phyloP scores from a whole-genome alignment of 1,140 invertebrate genomes.

The Phortica variegata region DNA sequence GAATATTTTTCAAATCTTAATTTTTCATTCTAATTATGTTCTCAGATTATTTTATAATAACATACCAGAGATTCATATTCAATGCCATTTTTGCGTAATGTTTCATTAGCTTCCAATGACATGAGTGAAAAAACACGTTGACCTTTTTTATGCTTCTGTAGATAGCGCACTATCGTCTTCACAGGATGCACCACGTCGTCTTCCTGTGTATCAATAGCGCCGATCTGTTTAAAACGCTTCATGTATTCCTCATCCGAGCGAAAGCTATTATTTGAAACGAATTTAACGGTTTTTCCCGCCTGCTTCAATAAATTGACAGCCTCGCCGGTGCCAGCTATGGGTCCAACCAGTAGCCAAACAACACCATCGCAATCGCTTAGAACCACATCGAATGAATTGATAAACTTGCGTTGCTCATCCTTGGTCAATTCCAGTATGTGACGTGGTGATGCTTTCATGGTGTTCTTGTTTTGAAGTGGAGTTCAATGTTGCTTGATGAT shows the following conservation, averaged over 20 bases:
- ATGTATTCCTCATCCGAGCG: conserved; percentile 53
- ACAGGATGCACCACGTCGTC: conserved; percentile 44
- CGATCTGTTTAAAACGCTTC: conserved; percentile 35
- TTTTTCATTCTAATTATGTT: not conserved
- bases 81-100: conserved; percentile 39
- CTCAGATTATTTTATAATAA: not conserved
- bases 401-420: conserved; percentile 33
- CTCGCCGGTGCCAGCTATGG: conserved; percentile 60
- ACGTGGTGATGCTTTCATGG: conserved; percentile 14
- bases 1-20: not conserved
- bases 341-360: conserved; percentile 39
- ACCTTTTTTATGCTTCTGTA: conserved; percentile 31
- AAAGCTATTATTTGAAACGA: conserved; percentile 72
- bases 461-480: too few species aligned
- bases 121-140: conserved; percentile 37
- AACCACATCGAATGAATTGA: conserved; percentile 41
- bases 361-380: conserved; percentile 47
- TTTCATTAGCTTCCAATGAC: conserved; percentile 39
- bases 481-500: too few species aligned
- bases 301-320: conserved; percentile 61
- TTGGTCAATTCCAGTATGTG: conserved; percentile 40
- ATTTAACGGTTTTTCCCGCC: conserved; percentile 69
- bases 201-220: conserved; percentile 26
- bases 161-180: conserved; percentile 42
- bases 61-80: conserved; percentile 43